Evolutionary conservation across 2,797 vertebrate genomes (phyloP).

Genomic region (Eulemur rubriventer): DNA sequence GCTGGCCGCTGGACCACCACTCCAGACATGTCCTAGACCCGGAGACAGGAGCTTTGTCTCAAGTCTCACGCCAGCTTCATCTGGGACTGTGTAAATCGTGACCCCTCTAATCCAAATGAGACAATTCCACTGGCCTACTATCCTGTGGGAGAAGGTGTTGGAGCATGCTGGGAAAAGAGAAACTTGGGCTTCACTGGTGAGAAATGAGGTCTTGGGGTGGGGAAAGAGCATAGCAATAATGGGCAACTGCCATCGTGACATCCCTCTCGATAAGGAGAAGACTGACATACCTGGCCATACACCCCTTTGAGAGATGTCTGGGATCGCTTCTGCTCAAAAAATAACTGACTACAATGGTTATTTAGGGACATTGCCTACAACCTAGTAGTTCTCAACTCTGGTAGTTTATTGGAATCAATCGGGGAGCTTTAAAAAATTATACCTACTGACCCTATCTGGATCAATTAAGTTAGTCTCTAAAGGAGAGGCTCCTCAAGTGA

Average conservation of each 20-base stretch:
- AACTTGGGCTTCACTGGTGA: neutral
- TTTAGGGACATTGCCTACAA: neutral
- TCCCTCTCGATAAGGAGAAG: neutral
- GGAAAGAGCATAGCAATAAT: neutral
- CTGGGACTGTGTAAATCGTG: neutral
- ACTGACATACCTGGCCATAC: no score
- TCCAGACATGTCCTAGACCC: slow-evolving; percentile 42
- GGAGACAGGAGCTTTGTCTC: neutral
- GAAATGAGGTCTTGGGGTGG: neutral
- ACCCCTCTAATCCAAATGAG: neutral
- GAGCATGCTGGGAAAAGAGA: neutral
- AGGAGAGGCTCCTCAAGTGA: neutral
- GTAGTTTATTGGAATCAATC: neutral
- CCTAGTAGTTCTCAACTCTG: neutral
- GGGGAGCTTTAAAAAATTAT: neutral
- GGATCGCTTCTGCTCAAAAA: neutral
- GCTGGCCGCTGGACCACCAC: neutral
- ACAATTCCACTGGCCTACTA: neutral
- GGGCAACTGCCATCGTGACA: neutral
- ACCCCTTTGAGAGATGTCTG: neutral
- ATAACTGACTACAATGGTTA: neutral
- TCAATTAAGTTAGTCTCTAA: neutral
- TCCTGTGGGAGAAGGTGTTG: neutral
- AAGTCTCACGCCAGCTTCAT: neutral
- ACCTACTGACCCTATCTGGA: neutral